Base-by-base conservation (phyloP, 1,140 invertebrate genomes). In the Magallana gigas region DNA sequence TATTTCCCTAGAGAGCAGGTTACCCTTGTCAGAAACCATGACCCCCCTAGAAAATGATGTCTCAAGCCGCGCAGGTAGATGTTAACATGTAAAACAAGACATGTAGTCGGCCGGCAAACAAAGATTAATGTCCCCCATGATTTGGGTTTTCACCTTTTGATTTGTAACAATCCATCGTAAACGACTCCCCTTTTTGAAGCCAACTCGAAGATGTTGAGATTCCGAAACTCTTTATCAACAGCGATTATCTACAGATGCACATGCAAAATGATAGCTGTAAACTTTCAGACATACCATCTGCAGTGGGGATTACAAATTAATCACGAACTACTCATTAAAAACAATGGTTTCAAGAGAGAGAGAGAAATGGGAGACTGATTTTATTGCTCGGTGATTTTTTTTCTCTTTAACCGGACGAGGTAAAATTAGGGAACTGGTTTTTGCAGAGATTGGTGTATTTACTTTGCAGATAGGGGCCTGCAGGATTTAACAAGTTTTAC, bases 371-470 rank as follows among this genome's bases (percentile, higher is more conserved):
- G 60, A n/a, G 18, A 23, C 36, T 29, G 68, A 76, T 76, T 76
- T 76, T 76, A 23, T 29, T 29, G 68, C 1, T 76, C 23, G 6
- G 68, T 76, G 23, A 76, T 76, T 36, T 76, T 76, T 76, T 76
- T 71, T 48, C 36, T 48, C 36, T 29, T 23, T 16, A 23, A 76
- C 68, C 68, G 23, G 68, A 76, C 68, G 23, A 76, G 68, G 23
- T 76, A 29, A 29, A 76, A 76, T 76, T 36, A 8, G 29, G 36
- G 68, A 76, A 76, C 68, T 76, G 23, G 68, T 76, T 76, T 64
- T 76, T 76, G 68, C 68, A 76, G 68, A 76, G 23, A 76, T 29
- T 29, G 68, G 68, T 76, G 68, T 76, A 76, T 76, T 76, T 76
- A 76, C 68, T 76, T 76, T 76, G 68, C 68, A 76, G 68, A 76